A percentile compares a stretch with the other conserved stretches of the same genome.
Conservation (phyloP, 2,113 vertebrate species). For the Bubo bubo region DNA sequence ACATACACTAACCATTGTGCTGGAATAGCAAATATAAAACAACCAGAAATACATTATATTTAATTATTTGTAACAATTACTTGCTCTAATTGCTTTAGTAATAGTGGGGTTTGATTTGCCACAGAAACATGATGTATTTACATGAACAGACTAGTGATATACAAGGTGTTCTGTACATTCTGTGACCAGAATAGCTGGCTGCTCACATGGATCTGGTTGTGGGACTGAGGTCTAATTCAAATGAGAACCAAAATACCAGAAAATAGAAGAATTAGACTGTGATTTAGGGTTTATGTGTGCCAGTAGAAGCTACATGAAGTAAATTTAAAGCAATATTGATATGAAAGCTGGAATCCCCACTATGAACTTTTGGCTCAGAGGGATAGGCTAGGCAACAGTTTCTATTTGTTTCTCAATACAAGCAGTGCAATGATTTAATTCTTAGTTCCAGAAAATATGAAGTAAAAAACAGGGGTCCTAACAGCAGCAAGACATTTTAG, state of each 20-base stretch:
- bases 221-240: neutral
- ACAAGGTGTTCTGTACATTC: neutral
- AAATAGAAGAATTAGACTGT: neutral
- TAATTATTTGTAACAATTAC: neutral
- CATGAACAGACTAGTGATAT: neutral
- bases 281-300: neutral
- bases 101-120: neutral
- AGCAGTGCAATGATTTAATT: neutral
- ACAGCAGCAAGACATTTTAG: neutral
- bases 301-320: neutral
- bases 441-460: neutral
- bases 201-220: neutral
- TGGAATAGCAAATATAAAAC: neutral
- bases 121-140: neutral
- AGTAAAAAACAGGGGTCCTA: neutral
- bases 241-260: neutral
- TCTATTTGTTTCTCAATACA: neutral
- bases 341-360: neutral
- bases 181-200: neutral
- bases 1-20: neutral
- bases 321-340: neutral
- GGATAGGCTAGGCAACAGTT: neutral
- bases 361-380: neutral
- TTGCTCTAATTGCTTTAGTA: neutral
- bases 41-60: neutral